Conservation (phyloP, 1,140 invertebrate species). For the Brachionus koreanus region DNA sequence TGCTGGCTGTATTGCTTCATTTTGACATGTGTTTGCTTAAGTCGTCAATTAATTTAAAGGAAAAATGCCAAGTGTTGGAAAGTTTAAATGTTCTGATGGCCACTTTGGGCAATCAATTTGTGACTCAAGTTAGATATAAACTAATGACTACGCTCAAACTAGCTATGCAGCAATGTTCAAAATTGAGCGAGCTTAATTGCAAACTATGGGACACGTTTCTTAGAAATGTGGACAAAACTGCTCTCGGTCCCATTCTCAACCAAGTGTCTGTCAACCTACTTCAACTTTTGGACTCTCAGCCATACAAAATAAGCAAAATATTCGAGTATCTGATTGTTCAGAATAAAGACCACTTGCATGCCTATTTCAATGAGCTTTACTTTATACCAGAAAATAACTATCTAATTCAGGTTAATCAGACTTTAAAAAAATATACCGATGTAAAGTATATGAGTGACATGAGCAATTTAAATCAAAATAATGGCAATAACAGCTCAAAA, state of each 20-base stretch:
- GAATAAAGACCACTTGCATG: constrained; percentile 33
- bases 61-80: constrained; percentile 41
- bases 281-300: constrained; percentile 24
- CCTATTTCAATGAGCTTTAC: constrained; percentile 33
- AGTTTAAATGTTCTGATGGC: constrained; percentile 36
- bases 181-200: constrained; percentile 38
- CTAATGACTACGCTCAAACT: constrained; percentile 31
- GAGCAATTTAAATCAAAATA: neutral
- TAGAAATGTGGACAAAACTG: constrained; percentile 35
- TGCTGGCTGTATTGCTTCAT: constrained; percentile 21
- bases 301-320: constrained; percentile 44
- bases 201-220: constrained; percentile 42
- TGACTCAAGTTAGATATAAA: constrained; percentile 36
- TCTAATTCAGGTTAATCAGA: constrained; percentile 11
- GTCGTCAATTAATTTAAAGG: constrained; percentile 36
- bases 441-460: neutral
- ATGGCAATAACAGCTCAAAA: neutral
- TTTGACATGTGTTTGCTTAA: constrained; percentile 44
- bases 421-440: constrained; percentile 37
- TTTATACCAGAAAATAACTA: constrained; percentile 39
- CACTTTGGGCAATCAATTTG: neutral
- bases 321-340: constrained; percentile 40
- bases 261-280: constrained; percentile 32
- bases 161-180: constrained; percentile 35
- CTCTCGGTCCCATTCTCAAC: constrained; percentile 10